Base-by-base conservation (phyloP, 37 sponge, comb jelly and placozoan species). In the Beroe forskalii region DNA sequence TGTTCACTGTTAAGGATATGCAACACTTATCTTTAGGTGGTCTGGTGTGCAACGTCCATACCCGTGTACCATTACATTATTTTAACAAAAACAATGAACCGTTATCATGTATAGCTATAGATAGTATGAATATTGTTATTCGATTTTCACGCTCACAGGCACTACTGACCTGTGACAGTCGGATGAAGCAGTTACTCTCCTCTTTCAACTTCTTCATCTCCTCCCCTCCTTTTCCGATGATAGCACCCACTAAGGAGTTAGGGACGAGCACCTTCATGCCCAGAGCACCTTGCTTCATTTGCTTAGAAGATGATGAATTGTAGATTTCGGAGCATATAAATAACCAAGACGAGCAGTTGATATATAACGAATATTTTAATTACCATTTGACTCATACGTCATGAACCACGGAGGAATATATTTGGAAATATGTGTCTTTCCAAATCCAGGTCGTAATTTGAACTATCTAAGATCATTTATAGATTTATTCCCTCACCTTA, bases 131-230 rank as follows among this genome's bases (percentile, higher is more conserved):
- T n/a, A n/a, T n/a, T n/a, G n/a, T n/a, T n/a, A n/a, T n/a, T n/a
- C n/a, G n/a, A n/a, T n/a, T n/a, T n/a, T n/a, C n/a, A n/a, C n/a
- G n/a, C n/a, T n/a, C n/a, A n/a, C n/a, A n/a, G n/a, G n/a, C n/a
- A n/a, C n/a, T n/a, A n/a, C n/a, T n/a, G n/a, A 69, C 72, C 72
- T 69, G 72, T 23, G 86, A 80, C 4, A 80, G 44, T 24, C 55
- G 39, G 44, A 80, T 44, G 28, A 80, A 80, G 40, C 86, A 80
- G 27, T 23, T 44, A 27, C 55, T 80, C 17, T 80, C 86, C 40
- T 80, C 86, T 25, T 80, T 80, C 28, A 80, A 30, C 27, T 80
- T 80, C 55, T 80, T 80, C 86, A 80, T 80, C 48, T 80, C 86
- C 48, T 80, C 86, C 9, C 86, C 86, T 80, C 86, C 86, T 42